These are phyloP conservation scores for Trinorchestia longiramus DNA, from an alignment of 1,140 invertebrate genomes.

Conservation along the genomic window DNA sequence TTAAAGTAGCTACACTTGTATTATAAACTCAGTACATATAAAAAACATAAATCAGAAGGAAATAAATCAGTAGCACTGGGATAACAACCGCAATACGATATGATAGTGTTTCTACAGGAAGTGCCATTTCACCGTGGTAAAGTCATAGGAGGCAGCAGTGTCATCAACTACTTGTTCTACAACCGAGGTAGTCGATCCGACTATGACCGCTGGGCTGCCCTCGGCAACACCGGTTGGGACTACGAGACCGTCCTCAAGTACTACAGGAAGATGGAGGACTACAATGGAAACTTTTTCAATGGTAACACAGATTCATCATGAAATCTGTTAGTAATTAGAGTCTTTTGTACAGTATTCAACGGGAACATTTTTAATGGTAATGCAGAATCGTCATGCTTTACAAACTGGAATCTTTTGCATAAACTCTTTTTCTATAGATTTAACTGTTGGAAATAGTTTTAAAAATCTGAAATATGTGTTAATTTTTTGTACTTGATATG, in stretches of 20 bases:
- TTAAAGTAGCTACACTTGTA: neutral
- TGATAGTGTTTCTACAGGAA: neutral
- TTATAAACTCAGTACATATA: neutral
- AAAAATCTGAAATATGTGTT: too few relatives aligned
- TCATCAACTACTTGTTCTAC: conserved; percentile 98
- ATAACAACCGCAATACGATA: too few relatives aligned
- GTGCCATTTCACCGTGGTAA: conserved; percentile 39
- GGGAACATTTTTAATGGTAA: too few relatives aligned
- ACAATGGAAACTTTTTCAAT: conserved; percentile 29
- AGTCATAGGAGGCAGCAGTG: conserved; percentile 76
- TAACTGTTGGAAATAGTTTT: too few relatives aligned
- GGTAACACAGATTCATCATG: neutral
- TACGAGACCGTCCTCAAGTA: conserved; percentile 88
- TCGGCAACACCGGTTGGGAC: conserved; percentile 93
- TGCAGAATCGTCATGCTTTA: too few relatives aligned
- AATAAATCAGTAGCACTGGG: too few relatives aligned
- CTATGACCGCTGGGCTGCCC: conserved; percentile 91
- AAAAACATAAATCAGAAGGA: neutral
- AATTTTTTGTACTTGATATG: too few relatives aligned
- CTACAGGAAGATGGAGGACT: conserved; percentile 77
- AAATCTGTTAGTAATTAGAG: too few relatives aligned
- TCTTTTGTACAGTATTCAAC: too few relatives aligned
- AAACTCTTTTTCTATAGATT: too few relatives aligned
- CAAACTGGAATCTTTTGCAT: too few relatives aligned
- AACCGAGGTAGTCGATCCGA: conserved; percentile 91